Evolutionary conservation across 1,140 invertebrate species (phyloP).

Genomic region (Macrosteles quadrilineatus): DNA sequence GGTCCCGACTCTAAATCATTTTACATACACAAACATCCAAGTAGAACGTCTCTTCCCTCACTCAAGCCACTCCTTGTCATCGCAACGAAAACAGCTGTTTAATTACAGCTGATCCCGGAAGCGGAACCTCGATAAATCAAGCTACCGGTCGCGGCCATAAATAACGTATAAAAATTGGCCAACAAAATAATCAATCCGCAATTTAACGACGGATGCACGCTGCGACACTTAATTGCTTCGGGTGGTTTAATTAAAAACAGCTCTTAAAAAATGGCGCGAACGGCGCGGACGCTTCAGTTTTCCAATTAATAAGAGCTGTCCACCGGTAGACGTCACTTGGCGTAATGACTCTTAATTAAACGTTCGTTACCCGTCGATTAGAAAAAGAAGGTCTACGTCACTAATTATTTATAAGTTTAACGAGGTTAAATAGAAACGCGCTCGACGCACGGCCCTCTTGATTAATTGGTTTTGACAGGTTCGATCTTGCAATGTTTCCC

Average conservation of each 20-base stretch:
- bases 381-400: conserved; percentile 6
- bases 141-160: neutral
- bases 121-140: conserved; percentile 4
- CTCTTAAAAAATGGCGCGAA: conserved; percentile 1
- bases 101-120: neutral
- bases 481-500: no score
- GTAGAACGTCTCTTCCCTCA: no score
- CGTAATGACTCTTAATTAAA: conserved; percentile 18
- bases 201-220: conserved; percentile 3
- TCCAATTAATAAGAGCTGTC: conserved; percentile 22
- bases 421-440: neutral
- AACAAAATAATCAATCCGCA: conserved; percentile 24
- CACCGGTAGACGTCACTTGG: neutral
- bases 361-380: conserved; percentile 8
- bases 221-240: conserved; percentile 18
- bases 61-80: no score
- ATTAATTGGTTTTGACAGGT: no score
- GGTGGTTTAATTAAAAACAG: conserved; percentile 23
- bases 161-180: conserved; percentile 17
- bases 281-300: conserved; percentile 7
- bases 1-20: no score
- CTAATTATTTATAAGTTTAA: conserved; percentile 23
- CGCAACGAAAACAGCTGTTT: no score
- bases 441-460: neutral
- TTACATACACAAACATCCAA: no score